Evolutionary conservation across 2,888 invertebrate genomes (phyloP).

Genomic region (Scotopteryx bipunctaria): DNA sequence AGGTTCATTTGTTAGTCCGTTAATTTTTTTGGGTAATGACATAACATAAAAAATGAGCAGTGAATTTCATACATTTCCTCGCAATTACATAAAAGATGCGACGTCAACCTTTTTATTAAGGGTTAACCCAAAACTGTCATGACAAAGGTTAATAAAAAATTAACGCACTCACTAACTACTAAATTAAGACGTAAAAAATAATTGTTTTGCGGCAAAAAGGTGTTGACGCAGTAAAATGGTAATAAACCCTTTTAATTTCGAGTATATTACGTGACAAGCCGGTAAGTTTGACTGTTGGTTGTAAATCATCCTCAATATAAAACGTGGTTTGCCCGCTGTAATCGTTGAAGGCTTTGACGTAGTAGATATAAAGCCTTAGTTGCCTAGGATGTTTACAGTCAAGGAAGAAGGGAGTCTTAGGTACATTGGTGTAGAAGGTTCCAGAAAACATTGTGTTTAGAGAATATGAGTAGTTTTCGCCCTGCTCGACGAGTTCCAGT

Average conservation of each 20-base stretch:
- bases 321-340: conserved; percentile 15
- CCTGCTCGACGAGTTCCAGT: too few species aligned
- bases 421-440: too few species aligned
- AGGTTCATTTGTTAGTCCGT: too few species aligned
- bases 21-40: too few species aligned
- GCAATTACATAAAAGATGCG: too few species aligned
- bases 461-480: too few species aligned
- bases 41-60: too few species aligned
- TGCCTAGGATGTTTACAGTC: too few species aligned
- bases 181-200: conserved; percentile 38
- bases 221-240: conserved; percentile 61
- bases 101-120: not conserved
- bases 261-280: conserved; percentile 60
- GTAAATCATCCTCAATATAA: conserved; percentile 63
- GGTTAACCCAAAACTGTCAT: conserved; percentile 24
- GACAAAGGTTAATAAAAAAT: conserved; percentile 35
- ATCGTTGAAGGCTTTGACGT: conserved; percentile 36
- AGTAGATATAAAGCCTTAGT: too few species aligned
- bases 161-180: conserved; percentile 27
- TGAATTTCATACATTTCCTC: too few species aligned
- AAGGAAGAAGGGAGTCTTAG: too few species aligned
- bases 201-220: conserved; percentile 39
- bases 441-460: too few species aligned
- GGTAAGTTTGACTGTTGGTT: conserved; percentile 42
- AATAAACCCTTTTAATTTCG: conserved; percentile 46